phyloP scores from a whole-genome alignment of 2,888 invertebrate species.

The Eristalinus sepulchralis region DNA sequence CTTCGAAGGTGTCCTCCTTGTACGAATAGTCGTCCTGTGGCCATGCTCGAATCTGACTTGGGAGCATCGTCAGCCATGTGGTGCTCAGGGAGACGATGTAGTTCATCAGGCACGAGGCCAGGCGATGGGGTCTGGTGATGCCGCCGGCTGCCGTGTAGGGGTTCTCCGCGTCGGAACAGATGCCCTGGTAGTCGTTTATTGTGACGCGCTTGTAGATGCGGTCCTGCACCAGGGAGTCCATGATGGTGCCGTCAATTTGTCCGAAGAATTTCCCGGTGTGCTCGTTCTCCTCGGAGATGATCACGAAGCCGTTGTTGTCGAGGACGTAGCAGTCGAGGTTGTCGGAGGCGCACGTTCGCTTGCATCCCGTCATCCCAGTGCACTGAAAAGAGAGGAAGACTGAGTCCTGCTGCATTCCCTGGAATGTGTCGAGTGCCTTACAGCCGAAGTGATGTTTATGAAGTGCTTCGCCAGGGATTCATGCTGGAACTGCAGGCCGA shows the following conservation, averaged over 20 bases:
- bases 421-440: constrained; percentile 79
- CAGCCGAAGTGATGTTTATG: constrained; percentile 93
- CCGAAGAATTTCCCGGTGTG: constrained; percentile 97
- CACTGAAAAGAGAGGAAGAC: constrained; percentile 80
- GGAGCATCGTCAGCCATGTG: constrained; percentile 79
- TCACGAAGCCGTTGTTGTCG: constrained; percentile 96
- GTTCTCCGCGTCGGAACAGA: constrained; percentile 88
- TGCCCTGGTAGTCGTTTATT: constrained; percentile 94
- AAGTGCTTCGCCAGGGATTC: constrained; percentile 91
- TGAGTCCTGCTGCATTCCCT: no score
- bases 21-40: constrained; percentile 79
- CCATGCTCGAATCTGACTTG: constrained; percentile 78
- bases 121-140: constrained; percentile 75
- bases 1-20: constrained; percentile 78
- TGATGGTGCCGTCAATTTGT: constrained; percentile 95
- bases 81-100: constrained; percentile 78
- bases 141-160: constrained; percentile 80
- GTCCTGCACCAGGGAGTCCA: constrained; percentile 95
- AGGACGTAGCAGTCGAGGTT: constrained; percentile 95
- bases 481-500: constrained; percentile 94
- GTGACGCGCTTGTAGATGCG: constrained; percentile 93
- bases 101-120: constrained; percentile 77
- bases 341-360: constrained; percentile 92
- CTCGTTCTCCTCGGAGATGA: constrained; percentile 91
- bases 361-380: constrained; percentile 86